phyloP scores from a whole-genome alignment of 53 echinoderm and acorn worm species.

The Holothuria leucospilota region DNA sequence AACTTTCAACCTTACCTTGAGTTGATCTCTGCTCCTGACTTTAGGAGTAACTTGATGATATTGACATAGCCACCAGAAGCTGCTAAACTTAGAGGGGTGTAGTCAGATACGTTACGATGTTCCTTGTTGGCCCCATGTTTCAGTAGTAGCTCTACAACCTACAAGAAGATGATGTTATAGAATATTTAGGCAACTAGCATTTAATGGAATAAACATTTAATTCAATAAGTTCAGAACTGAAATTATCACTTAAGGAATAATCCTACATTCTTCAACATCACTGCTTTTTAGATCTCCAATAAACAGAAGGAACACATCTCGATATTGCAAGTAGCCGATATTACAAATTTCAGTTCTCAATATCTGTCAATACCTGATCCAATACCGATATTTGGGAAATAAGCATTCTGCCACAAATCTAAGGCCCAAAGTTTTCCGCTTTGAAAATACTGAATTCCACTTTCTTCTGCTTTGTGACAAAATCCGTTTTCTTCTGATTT shows the following conservation, averaged over 20 bases:
- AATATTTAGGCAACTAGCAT: too few species aligned
- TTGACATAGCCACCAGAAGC: conserved; percentile 97
- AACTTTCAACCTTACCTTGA: conserved; percentile 71
- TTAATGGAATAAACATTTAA: background rate
- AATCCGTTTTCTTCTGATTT: too few species aligned
- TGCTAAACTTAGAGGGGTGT: conserved; percentile 97
- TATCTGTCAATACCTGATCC: too few species aligned
- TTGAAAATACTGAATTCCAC: too few species aligned
- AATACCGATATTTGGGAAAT: too few species aligned
- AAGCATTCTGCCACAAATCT: too few species aligned
- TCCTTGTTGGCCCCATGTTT: conserved; percentile 95
- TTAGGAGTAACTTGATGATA: conserved; percentile 93
- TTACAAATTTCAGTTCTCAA: too few species aligned
- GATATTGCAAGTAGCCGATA: too few species aligned
- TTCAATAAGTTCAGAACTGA: too few species aligned
- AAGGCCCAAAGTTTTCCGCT: too few species aligned
- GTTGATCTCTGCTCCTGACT: conserved; percentile 97
- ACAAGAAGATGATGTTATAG: background rate
- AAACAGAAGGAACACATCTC: background rate
- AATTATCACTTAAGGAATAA: background rate
- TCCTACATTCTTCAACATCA: background rate
- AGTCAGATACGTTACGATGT: conserved; percentile 97
- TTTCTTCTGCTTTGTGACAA: too few species aligned
- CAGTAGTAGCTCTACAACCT: conserved; percentile 95
- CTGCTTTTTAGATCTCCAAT: background rate